Conservation (phyloP, 2,113 vertebrate species). For the Oceanodroma tethys region DNA sequence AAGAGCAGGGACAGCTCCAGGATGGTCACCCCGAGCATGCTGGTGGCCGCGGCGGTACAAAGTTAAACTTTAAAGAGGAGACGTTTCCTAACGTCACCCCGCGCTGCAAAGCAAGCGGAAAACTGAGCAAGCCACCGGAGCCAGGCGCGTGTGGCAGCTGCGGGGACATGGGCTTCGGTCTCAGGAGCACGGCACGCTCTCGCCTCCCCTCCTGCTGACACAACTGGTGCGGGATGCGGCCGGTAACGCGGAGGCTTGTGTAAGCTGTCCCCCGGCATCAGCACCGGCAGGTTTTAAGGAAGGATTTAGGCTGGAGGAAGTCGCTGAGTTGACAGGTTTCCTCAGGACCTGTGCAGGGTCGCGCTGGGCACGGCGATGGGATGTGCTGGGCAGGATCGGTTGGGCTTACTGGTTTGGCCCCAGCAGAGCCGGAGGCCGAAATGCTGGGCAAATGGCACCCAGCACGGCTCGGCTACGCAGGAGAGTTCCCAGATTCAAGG, state of each 20-base stretch:
- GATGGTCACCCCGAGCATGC: accelerated
- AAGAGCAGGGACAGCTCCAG: not conserved
- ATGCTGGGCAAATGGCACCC: not conserved
- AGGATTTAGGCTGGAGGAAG: conserved; percentile 5
- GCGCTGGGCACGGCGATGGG: not conserved
- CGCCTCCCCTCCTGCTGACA: not conserved
- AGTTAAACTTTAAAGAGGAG: not conserved
- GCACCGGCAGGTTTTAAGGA: conserved; percentile 29
- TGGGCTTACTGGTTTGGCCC: not conserved
- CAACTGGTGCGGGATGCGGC: not conserved
- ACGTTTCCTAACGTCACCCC: accelerated
- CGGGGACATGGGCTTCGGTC: not conserved
- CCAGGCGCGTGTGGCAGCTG: accelerated
- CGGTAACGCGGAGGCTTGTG: not conserved
- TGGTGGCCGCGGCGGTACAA: accelerated
- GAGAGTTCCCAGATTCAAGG: accelerated
- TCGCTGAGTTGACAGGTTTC: not conserved
- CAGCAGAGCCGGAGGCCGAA: not conserved
- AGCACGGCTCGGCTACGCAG: accelerated
- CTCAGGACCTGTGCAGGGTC: not conserved
- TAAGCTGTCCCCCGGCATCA: not conserved
- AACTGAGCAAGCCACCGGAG: not conserved
- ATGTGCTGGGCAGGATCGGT: not conserved
- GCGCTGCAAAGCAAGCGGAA: not conserved
- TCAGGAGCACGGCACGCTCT: not conserved